These are phyloP conservation scores for Lasioglossum oenotherae DNA, from an alignment of 2,888 invertebrate species.

Conservation along the genomic window DNA sequence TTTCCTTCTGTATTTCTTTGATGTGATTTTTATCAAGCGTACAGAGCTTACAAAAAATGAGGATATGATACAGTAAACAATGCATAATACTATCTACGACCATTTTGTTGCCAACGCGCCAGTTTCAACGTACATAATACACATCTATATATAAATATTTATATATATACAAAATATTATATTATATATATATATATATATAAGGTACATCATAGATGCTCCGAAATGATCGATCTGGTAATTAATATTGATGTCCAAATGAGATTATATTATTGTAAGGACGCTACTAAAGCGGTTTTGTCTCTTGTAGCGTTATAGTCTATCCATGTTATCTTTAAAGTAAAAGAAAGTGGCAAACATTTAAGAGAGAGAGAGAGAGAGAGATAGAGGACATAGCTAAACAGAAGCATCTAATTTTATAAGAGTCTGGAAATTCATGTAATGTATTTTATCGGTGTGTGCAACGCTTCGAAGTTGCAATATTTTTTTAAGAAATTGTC, in stretches of 20 bases:
- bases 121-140: constrained; percentile 49
- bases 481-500: constrained; percentile 38
- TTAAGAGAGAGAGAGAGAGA: constrained; percentile 1
- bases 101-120: constrained; percentile 40
- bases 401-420: constrained; percentile 53
- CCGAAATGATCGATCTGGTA: constrained; percentile 46
- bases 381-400: constrained; percentile 32
- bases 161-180: constrained; percentile 27
- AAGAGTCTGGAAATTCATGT: constrained; percentile 35
- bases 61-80: not conserved
- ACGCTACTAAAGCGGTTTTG: constrained; percentile 32
- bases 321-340: constrained; percentile 56
- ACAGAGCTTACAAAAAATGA: not conserved
- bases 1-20: not conserved
- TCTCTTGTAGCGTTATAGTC: constrained; percentile 53
- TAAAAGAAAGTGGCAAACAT: constrained; percentile 42
- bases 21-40: constrained; percentile 1
- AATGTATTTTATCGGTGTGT: constrained; percentile 29
- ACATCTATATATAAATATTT: constrained; percentile 29
- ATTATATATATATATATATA: constrained; percentile 37
- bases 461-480: constrained; percentile 1
- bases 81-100: not conserved
- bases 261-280: constrained; percentile 62
- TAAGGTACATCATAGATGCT: constrained; percentile 35
- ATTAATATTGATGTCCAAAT: constrained; percentile 58